Evolutionary conservation across 2,113 vertebrate genomes (phyloP).

Genomic region (Leiothrix lutea): DNA sequence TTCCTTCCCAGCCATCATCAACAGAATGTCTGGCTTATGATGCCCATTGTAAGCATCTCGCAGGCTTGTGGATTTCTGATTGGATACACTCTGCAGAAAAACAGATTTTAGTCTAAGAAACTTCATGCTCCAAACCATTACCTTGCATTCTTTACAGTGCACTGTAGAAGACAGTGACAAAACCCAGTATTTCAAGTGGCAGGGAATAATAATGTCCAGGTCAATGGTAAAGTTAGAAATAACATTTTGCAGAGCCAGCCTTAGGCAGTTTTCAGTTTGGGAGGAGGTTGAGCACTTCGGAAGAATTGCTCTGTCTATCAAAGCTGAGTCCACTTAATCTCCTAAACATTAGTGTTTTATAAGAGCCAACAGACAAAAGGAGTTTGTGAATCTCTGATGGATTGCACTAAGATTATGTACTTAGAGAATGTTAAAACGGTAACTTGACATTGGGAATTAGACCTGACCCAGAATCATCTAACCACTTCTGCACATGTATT

Average conservation of each 20-base stretch:
- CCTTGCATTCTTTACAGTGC: neutral
- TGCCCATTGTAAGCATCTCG: neutral
- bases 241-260: slow-evolving; percentile 29
- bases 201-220: neutral
- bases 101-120: neutral
- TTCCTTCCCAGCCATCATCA: neutral
- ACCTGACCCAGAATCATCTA: slow-evolving; percentile 59
- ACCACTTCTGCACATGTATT: slow-evolving; percentile 60
- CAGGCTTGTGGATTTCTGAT: neutral
- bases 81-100: neutral
- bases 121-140: neutral
- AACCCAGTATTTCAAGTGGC: neutral
- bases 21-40: neutral
- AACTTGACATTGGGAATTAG: slow-evolving; percentile 73
- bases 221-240: slow-evolving; percentile 36
- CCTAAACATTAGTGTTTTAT: slow-evolving; percentile 65
- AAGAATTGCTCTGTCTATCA: slow-evolving; percentile 54
- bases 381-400: slow-evolving; percentile 52
- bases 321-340: slow-evolving; percentile 61
- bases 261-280: slow-evolving; percentile 33
- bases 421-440: slow-evolving; percentile 70
- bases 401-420: slow-evolving; percentile 61
- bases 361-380: slow-evolving; percentile 48
- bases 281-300: slow-evolving; percentile 41
- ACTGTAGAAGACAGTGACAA: neutral